These are phyloP conservation scores for Oryzias curvinotus DNA, from an alignment of 2,113 vertebrate genomes.

Conservation along the genomic window DNA sequence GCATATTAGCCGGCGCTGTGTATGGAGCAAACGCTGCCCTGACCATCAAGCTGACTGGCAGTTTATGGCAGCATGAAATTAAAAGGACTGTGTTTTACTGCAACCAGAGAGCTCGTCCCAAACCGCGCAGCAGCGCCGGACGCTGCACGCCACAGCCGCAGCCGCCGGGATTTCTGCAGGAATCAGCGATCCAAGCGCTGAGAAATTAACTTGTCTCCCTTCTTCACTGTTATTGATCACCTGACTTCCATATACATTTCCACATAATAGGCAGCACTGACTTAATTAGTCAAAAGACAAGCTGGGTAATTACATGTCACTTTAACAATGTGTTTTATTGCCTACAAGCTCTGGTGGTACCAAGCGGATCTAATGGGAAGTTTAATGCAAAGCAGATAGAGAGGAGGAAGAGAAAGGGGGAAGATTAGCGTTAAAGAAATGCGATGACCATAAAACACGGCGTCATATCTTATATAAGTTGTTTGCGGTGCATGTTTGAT, in stretches of 20 bases:
- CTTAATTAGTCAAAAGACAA: constrained; percentile 76
- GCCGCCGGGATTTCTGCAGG: constrained; percentile 28
- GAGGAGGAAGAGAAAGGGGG: constrained; percentile 9
- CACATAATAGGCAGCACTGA: constrained; percentile 67
- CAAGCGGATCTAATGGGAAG: constrained; percentile 44
- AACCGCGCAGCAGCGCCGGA: neutral
- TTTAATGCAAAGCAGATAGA: constrained; percentile 50
- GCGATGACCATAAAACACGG: neutral
- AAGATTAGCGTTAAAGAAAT: neutral
- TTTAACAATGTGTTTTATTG: constrained; percentile 74
- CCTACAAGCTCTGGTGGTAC: constrained; percentile 55
- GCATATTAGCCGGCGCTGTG: constrained; percentile 18
- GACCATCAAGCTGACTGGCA: constrained; percentile 44
- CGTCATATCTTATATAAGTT: neutral
- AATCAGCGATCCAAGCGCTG: constrained; percentile 50
- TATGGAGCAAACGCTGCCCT: constrained; percentile 17
- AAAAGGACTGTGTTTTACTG: constrained; percentile 52
- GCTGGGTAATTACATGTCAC: constrained; percentile 73
- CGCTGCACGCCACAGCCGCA: constrained; percentile 11
- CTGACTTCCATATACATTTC: constrained; percentile 70
- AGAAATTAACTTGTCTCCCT: constrained; percentile 64
- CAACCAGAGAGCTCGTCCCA: constrained; percentile 1
- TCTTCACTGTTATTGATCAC: constrained; percentile 73
- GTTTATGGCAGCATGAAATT: constrained; percentile 60
- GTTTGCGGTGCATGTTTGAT: neutral